phyloP scores from a whole-genome alignment of 1,140 invertebrate species.

The Diprion similis region DNA sequence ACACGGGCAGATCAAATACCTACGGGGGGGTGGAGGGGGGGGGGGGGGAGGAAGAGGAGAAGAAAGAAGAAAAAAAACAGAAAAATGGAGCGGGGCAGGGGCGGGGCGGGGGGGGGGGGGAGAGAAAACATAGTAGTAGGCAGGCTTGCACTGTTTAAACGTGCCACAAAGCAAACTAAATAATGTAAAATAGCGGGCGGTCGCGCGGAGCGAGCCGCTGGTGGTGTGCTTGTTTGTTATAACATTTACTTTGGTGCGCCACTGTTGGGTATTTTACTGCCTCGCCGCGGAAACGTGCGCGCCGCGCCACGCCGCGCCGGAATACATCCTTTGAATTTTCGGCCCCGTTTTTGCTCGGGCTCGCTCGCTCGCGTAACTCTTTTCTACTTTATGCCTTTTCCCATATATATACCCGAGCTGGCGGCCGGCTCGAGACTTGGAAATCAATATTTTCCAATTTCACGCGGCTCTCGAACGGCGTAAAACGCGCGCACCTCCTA shows the following conservation, averaged over 20 bases:
- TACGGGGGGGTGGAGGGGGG: conserved; percentile 18
- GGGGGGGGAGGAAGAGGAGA: conserved; percentile 6
- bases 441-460: conserved; percentile 4
- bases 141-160: conserved; percentile 50
- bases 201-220: conserved; percentile 32
- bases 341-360: background rate
- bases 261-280: conserved; percentile 21
- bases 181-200: conserved; percentile 59
- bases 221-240: conserved; percentile 30
- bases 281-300: conserved; percentile 6
- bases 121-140: conserved; percentile 37
- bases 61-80: background rate
- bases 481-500: background rate
- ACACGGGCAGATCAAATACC: conserved; percentile 42
- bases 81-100: background rate
- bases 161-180: conserved; percentile 59
- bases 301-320: background rate
- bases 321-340: background rate
- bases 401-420: background rate
- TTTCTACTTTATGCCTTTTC: background rate
- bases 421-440: background rate
- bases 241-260: conserved; percentile 34
- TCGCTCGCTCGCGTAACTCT: conserved; percentile 23
- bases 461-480: background rate
- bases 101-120: background rate